phyloP scores from a whole-genome alignment of 2,888 invertebrate species.

The Eledone cirrhosa region DNA sequence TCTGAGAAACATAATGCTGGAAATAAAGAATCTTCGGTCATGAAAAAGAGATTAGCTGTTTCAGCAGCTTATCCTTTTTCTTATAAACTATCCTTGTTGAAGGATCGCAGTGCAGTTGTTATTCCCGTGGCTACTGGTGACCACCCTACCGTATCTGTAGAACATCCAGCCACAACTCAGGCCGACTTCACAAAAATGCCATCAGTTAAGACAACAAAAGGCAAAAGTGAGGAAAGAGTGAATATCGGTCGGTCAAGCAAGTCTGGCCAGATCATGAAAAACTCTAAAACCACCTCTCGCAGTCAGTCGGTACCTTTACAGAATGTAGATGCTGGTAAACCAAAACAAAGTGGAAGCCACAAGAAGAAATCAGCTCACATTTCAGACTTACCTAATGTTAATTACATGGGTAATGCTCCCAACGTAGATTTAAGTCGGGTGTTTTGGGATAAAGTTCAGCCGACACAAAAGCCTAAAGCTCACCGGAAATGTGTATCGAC shows the following conservation, averaged over 20 bases:
- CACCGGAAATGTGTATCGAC: too few species aligned
- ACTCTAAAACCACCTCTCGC: slow-evolving; percentile 11
- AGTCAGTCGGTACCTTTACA: slow-evolving; percentile 19
- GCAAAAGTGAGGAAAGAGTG: background rate
- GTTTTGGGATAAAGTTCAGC: slow-evolving; percentile 12
- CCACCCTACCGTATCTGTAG: background rate
- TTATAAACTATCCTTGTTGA: slow-evolving; percentile 30
- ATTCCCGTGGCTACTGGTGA: background rate
- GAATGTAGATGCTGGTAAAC: background rate
- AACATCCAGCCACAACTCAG: slow-evolving; percentile 17
- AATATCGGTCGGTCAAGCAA: background rate
- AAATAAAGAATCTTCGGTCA: background rate
- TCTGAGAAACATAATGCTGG: background rate
- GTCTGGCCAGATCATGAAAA: background rate
- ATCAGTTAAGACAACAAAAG: background rate
- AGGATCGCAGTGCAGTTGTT: slow-evolving; percentile 3
- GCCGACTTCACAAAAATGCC: background rate
- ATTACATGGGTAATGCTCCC: slow-evolving; percentile 43
- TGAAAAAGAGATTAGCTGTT: background rate
- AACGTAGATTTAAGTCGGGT: slow-evolving; percentile 39
- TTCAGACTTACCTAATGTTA: slow-evolving; percentile 40
- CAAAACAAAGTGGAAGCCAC: background rate
- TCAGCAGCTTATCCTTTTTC: slow-evolving; percentile 32
- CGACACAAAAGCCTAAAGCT: background rate
- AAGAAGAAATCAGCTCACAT: slow-evolving; percentile 21